Base-by-base conservation (phyloP, 1,140 invertebrate species). In the Pentalonia nigronervosa region DNA sequence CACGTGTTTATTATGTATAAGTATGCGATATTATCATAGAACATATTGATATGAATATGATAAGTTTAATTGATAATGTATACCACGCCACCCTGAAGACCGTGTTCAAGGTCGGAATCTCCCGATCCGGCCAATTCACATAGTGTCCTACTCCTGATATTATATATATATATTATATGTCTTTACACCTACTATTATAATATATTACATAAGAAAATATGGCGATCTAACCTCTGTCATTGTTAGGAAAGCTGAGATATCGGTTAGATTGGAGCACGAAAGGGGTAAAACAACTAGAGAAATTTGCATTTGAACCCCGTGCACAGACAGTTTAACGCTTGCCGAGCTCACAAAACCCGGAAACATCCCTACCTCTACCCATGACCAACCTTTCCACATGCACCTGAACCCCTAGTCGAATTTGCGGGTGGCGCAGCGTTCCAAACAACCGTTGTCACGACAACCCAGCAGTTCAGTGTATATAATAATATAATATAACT, bases 241-340 rank as follows among this genome's bases (percentile, higher is more conserved):
- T 83, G 34, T 83, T 20, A n/a, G 30, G 76, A 17, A 2, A 20
- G 21, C 60, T 76, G 34, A 36, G 34, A 23, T 81, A 36, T 36
- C 76, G 34, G 30, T 76, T 76, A n/a, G 60, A 83, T 83, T 9
- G 34, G 34, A 2, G 20, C 23, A 53, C 36, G n/a, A 48, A 25
- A 14, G 67, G 11, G 17, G 41, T 30, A 20, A 45, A n/a, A 45
- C 17, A 81, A 36, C 25, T 91, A n/a, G 17, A 81, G 23, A 91
- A 91, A 67, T 91, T 76, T 91, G 60, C 89, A 90, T 90, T 90
- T 60, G 7, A 90, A 90, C 53, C n/a, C 47, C 60, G 67, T 83
- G 30, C 45, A 23, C 30, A 4, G 20, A 30, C 47, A 89, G 87
- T 81, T 91, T 48, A 91, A 91, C n/a, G 90, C 45, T 30, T 91